Conservation (phyloP, 2,797 vertebrate genomes). For the Enteromius fasciolatus region DNA sequence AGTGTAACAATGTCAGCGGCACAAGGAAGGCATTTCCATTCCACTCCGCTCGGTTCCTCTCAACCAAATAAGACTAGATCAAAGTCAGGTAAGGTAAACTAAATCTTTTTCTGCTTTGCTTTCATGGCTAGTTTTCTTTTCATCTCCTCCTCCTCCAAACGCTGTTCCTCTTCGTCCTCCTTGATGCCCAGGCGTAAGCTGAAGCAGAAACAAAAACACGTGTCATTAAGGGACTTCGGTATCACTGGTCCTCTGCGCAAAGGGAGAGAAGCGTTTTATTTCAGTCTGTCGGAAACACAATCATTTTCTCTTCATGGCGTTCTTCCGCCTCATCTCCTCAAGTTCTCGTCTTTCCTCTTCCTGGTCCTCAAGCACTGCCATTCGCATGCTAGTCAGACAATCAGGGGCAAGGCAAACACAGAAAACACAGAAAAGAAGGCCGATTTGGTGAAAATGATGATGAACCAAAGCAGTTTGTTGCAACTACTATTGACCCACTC, state of each 20-base stretch:
- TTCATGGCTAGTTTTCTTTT: conserved; percentile 65
- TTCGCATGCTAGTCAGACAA: conserved; percentile 77
- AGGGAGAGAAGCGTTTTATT: conserved; percentile 15
- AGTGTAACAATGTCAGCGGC: conserved; percentile 57
- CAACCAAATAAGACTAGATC: conserved; percentile 29
- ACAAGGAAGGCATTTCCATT: conserved; percentile 25
- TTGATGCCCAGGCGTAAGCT: conserved; percentile 74
- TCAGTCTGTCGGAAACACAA: conserved; percentile 32
- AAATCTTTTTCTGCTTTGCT: conserved; percentile 55
- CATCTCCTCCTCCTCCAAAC: conserved; percentile 70
- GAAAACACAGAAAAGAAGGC: conserved; percentile 39
- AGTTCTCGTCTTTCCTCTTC: conserved; percentile 88
- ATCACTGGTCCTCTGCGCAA: conserved; percentile 1
- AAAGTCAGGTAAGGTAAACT: conserved; percentile 11
- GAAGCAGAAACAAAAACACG: conserved; percentile 53
- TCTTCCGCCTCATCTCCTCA: conserved; percentile 80
- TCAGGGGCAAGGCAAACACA: conserved; percentile 18
- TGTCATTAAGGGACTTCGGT: conserved; percentile 35
- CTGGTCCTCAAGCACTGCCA: conserved; percentile 89
- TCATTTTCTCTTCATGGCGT: conserved; percentile 69
- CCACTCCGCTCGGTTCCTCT: neutral
- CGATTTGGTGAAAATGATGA: conserved; percentile 13
- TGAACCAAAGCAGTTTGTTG: conserved; percentile 9
- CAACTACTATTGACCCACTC: neutral
- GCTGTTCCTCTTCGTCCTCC: conserved; percentile 72